Base-by-base conservation (phyloP, 2,113 vertebrate species). In the Tretioscincus oriximinensis region DNA sequence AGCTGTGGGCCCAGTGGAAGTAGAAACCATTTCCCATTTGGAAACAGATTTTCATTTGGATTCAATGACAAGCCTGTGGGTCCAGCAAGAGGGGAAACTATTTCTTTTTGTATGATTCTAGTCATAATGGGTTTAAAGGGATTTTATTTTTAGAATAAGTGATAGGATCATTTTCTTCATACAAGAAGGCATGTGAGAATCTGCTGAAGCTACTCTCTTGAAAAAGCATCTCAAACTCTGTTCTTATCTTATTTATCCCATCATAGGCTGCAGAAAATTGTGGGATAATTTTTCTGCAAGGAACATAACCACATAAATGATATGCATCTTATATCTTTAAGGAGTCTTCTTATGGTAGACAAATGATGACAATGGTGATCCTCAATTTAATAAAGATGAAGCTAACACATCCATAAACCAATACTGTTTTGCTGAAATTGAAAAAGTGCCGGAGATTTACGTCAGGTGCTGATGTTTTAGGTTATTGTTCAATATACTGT, bases 351-450 rank as follows among this genome's bases (percentile, higher is more conserved):
- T 87, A 83, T 69, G 84, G 7, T 22, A 84, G 47, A 49, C 45
- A 70, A 88, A 21, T 84, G 9, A 22, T 79, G 54, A 54, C 2
- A 26, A 80, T 63, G 73, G 66, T 18, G 18, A 66, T 18, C 41
- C 47, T 12, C 67, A 60, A 82, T 88, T 78, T 71, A 81, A 51
- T 76, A 78, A 83, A 84, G 74, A 66, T 51, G 77, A 64, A 5
- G 79, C 79, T 79, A 85, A 20, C 41, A 10, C 26, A 85, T 76
- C 73, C 69, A 26, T 75, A 81, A 85, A 81, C 49, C 64, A 84
- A 80, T 12, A 81, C 11, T 65, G 24, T 7, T 81, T 87, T 63
- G 64, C 41, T 71, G 58, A n/a, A 78, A 80, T 77, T 51, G 60
- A 29, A 78, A 63, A 24, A 81, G 67, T 11, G 26, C 5, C 1